phyloP scores from a whole-genome alignment of 2,113 vertebrate genomes.

The Onychostoma macrolepis region DNA sequence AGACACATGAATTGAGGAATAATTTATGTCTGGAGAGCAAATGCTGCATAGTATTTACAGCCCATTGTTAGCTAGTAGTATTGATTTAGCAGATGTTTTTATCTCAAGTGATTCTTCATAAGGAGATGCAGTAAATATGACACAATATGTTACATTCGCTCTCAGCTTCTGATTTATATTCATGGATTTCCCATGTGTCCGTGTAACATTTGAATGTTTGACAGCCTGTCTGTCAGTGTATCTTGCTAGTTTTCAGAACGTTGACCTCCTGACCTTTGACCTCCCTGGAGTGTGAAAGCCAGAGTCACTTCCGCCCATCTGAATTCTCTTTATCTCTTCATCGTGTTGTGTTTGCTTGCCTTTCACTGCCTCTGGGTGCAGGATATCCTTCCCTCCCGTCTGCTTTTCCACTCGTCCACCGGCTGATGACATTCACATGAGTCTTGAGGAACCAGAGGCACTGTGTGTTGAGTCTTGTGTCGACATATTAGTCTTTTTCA shows the following conservation, averaged over 20 bases:
- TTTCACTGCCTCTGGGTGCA: constrained; percentile 20
- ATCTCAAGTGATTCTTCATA: not conserved
- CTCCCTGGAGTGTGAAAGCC: constrained; percentile 48
- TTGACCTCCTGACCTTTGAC: constrained; percentile 36
- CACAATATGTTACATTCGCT: not conserved
- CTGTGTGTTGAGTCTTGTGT: not conserved
- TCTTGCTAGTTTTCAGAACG: constrained; percentile 28
- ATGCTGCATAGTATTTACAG: too few species aligned
- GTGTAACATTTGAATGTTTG: constrained; percentile 22
- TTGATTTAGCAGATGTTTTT: constrained; percentile 30
- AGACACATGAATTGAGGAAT: not conserved
- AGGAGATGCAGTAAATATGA: constrained; percentile 8
- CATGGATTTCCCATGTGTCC: constrained; percentile 21
- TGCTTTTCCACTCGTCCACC: constrained; percentile 49
- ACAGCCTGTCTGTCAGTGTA: constrained; percentile 36
- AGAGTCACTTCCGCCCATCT: constrained; percentile 44
- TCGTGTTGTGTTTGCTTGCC: not conserved
- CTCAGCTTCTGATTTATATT: constrained; percentile 33
- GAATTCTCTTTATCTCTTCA: constrained; percentile 50
- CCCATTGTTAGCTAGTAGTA: not conserved
- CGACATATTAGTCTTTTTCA: not conserved
- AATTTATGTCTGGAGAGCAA: not conserved
- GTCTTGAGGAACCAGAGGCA: not conserved
- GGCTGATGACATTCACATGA: constrained; percentile 57
- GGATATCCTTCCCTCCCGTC: constrained; percentile 43